Percentiles rank a stretch among this genome's conserved stretches.
phyloP scores from a whole-genome alignment of 2,797 vertebrate species.

The Margarornis squamiger region DNA sequence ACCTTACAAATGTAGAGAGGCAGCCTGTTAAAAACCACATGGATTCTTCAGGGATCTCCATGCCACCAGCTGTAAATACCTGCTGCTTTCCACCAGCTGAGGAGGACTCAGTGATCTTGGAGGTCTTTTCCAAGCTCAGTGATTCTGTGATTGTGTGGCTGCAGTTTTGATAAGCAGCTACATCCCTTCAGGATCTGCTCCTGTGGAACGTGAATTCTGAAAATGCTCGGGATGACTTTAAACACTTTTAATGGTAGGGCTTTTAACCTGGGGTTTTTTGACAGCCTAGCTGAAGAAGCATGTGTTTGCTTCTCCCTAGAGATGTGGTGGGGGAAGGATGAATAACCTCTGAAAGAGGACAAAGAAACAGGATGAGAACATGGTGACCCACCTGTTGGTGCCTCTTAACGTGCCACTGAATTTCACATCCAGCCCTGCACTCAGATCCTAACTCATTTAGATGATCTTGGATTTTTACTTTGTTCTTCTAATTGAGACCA shows the following conservation, averaged over 20 bases:
- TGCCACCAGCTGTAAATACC: not conserved
- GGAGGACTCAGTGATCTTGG: not conserved
- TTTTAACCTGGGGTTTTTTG: not conserved
- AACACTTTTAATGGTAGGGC: not conserved
- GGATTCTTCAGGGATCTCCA: not conserved
- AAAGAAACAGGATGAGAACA: not conserved
- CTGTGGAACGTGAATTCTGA: not conserved
- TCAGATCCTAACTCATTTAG: not conserved
- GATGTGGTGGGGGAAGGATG: not conserved
- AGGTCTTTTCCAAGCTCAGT: not conserved
- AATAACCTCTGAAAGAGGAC: not conserved
- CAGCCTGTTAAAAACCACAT: not conserved
- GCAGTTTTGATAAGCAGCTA: not conserved
- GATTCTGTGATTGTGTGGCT: accelerated
- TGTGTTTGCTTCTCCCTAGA: not conserved
- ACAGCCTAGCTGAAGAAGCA: not conserved
- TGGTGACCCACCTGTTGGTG: not conserved
- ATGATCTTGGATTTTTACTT: not conserved
- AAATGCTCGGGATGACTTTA: not conserved
- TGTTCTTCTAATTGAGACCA: not conserved
- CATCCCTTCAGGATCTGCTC: not conserved
- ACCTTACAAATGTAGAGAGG: not conserved
- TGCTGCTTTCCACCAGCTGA: not conserved
- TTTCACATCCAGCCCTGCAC: not conserved
- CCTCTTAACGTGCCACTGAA: not conserved